Percentiles rank a stretch among this genome's conserved stretches.
phyloP scores from a whole-genome alignment of 2,888 invertebrate genomes.

The Andrena praecox region DNA sequence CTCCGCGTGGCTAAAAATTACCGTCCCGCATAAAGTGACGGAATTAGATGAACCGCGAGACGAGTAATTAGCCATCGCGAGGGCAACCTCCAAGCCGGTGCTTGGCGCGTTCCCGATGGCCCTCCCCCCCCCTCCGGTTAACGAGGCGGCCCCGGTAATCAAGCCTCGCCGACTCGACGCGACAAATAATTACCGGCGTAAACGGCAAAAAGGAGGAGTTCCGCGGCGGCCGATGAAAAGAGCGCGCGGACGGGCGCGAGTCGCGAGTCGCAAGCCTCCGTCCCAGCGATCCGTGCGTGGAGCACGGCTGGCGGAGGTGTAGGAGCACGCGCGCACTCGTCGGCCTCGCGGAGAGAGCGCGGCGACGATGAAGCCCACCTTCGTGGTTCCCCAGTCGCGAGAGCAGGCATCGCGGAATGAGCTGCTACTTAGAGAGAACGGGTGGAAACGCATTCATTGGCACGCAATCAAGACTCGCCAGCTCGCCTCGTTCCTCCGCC shows the following conservation, averaged over 20 bases:
- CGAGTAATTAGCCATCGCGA: slow-evolving; percentile 39
- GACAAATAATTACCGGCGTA: slow-evolving; percentile 58
- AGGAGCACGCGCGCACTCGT: slow-evolving; percentile 33
- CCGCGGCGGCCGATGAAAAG: slow-evolving; percentile 45
- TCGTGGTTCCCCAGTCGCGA: slow-evolving; percentile 67
- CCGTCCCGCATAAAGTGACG: not conserved
- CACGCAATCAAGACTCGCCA: slow-evolving; percentile 75
- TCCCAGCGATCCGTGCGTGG: not conserved
- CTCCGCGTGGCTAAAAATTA: too few species aligned
- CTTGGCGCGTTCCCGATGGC: slow-evolving; percentile 1
- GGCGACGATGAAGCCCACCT: slow-evolving; percentile 56
- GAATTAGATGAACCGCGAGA: slow-evolving; percentile 25
- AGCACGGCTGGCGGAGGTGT: too few species aligned
- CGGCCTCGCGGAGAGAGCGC: slow-evolving; percentile 22
- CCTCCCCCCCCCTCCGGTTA: not conserved
- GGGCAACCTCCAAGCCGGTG: not conserved
- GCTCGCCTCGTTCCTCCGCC: slow-evolving; percentile 45
- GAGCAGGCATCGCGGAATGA: slow-evolving; percentile 76
- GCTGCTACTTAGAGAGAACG: slow-evolving; percentile 77
- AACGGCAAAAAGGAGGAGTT: slow-evolving; percentile 42
- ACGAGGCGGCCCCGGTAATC: slow-evolving; percentile 47
- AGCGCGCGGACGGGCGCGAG: slow-evolving; percentile 9
- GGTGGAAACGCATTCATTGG: slow-evolving; percentile 77
- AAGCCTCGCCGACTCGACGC: slow-evolving; percentile 24
- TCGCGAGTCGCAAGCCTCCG: too few species aligned